These are phyloP conservation scores for Heliconius nattereri DNA, from an alignment of 1,140 invertebrate genomes.

Conservation along the genomic window DNA sequence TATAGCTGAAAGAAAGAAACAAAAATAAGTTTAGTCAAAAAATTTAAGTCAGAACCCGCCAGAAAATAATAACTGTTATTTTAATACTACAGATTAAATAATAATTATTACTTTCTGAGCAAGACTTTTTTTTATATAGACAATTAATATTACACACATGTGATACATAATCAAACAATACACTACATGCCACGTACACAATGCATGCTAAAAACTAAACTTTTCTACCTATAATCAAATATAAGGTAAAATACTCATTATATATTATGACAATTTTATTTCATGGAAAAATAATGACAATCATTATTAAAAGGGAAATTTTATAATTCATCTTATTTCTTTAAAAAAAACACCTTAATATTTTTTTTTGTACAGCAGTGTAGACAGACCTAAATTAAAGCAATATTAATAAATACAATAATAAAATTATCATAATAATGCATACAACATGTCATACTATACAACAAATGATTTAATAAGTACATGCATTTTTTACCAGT, in stretches of 20 bases:
- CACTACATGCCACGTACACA: conserved; percentile 6
- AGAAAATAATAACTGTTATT: conserved; percentile 21
- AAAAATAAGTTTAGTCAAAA: background rate
- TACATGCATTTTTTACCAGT: background rate
- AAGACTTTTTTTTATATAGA: conserved; percentile 1
- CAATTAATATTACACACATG: background rate
- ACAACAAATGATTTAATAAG: background rate
- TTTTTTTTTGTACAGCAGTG: too few relatives aligned
- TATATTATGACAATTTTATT: background rate
- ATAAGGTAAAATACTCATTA: background rate
- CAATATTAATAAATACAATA: background rate
- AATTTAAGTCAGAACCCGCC: background rate
- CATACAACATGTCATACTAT: background rate
- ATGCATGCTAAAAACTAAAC: conserved; percentile 17
- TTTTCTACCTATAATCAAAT: background rate
- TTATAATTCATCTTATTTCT: background rate
- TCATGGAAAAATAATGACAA: background rate
- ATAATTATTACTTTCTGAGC: conserved; percentile 18
- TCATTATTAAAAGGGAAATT: background rate
- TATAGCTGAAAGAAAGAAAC: conserved; percentile 74
- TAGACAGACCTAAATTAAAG: background rate
- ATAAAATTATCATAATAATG: background rate
- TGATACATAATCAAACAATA: conserved; percentile 17
- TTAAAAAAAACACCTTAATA: too few relatives aligned
- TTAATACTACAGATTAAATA: background rate